Evolutionary conservation across 2,888 invertebrate species (phyloP).

Genomic region (Ophraella communa): DNA sequence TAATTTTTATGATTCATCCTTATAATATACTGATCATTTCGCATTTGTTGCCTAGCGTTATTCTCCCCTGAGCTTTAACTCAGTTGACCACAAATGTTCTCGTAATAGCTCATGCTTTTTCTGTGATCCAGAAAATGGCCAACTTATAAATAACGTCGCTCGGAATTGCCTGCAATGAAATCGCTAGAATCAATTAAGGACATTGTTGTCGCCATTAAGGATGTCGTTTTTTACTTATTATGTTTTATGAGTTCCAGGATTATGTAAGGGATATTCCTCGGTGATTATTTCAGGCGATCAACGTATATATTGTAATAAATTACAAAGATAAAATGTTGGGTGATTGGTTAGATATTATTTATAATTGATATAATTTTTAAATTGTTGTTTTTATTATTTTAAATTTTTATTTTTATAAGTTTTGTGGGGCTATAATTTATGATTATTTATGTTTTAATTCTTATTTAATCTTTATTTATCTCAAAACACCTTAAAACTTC

Average conservation of each 20-base stretch:
- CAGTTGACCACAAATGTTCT: slow-evolving; percentile 52
- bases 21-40: not conserved
- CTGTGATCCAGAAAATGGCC: slow-evolving; percentile 55
- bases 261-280: not conserved
- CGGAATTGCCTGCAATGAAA: slow-evolving; percentile 47
- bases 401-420: too few species aligned
- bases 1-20: not conserved
- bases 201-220: slow-evolving; percentile 40
- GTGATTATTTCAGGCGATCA: not conserved
- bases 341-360: too few species aligned
- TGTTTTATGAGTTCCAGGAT: slow-evolving; percentile 3
- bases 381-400: too few species aligned
- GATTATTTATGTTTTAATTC: too few species aligned
- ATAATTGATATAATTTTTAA: too few species aligned
- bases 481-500: too few species aligned
- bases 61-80: slow-evolving; percentile 46
- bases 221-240: slow-evolving; percentile 10
- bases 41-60: not conserved
- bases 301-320: too few species aligned
- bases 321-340: too few species aligned
- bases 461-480: too few species aligned
- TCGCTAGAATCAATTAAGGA: slow-evolving; percentile 56
- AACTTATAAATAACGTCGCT: slow-evolving; percentile 56
- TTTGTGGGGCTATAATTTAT: too few species aligned
- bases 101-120: slow-evolving; percentile 54